Evolutionary conservation across 2,113 vertebrate genomes (phyloP), one percentile per base, ranked within the genome.

Genomic region (Sigmodon hispidus): DNA sequence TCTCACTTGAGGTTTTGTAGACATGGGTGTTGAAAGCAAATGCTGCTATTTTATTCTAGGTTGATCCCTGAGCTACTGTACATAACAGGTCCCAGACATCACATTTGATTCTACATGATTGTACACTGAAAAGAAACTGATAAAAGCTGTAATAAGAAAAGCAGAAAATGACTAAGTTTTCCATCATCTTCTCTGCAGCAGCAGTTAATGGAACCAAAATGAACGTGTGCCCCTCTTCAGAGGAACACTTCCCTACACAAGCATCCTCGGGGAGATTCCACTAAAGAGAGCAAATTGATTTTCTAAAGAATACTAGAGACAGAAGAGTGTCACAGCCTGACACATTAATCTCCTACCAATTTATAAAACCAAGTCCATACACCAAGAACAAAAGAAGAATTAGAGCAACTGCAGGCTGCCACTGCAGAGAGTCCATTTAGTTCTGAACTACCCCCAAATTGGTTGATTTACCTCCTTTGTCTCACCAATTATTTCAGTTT

Each of bases 111-210:
- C 80, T n/a, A 73, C 88, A 73, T 63, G 85, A 63, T 73, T 90
- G 75, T 92, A 85, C 12, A 43, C 6, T 79, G 91, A 96, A 96
- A 90, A 93, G 43, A 94, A 94, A 89, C 79, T n/a, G 76, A 73
- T 96, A 95, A 93, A 92, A 89, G 15, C 29, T 45, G 94, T 93
- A 96, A 73, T 89, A 93, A 97, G 79, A 97, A 96, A 97, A 72
- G 57, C 57, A 79, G 52, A 29, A 94, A 90, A 96, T 79, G 93
- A 89, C 90, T 86, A 84, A 77, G 31, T 89, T 91, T 94, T 95
- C 76, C 67, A 93, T 96, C 76, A 76, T 80, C 61, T 90, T 95
- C 70, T 93, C 52, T 34, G 19, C 29, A 89, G 43, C 29, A 73
- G 55, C 22, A 90, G 65, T 50, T 91, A 94, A 97, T 55, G 75